Conservation (phyloP, 2,888 invertebrate genomes). For the Caenorhabditis sp. region DNA sequence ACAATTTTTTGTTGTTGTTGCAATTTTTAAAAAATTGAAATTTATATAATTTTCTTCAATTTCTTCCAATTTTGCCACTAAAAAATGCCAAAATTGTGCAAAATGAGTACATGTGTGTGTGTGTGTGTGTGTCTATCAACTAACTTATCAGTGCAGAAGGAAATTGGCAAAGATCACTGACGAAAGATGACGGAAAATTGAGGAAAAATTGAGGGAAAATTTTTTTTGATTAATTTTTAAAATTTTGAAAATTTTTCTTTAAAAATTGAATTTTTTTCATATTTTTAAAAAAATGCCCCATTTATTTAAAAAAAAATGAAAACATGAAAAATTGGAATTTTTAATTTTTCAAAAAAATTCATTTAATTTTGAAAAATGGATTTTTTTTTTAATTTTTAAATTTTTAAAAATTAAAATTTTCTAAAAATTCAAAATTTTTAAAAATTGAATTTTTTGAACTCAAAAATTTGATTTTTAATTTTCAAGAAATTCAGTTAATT, state of each 20-base stretch:
- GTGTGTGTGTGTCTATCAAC: too few relatives aligned
- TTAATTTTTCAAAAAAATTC: background rate
- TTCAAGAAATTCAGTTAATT: background rate
- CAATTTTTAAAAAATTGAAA: background rate
- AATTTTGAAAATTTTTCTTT: too few relatives aligned
- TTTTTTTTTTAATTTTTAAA: background rate
- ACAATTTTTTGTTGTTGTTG: background rate
- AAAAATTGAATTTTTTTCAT: too few relatives aligned
- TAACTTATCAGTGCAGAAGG: background rate
- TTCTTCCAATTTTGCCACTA: too few relatives aligned
- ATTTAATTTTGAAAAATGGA: too few relatives aligned
- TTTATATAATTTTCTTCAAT: too few relatives aligned
- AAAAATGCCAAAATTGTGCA: background rate
- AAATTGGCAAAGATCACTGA: background rate
- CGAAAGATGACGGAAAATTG: background rate
- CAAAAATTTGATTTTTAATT: conserved; percentile 4
- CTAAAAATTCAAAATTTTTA: background rate
- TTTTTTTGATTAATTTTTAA: too few relatives aligned
- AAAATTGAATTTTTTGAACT: too few relatives aligned
- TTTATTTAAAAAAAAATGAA: too few relatives aligned
- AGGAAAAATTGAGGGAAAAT: too few relatives aligned
- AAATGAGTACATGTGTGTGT: too few relatives aligned
- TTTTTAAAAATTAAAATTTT: conserved; percentile 7
- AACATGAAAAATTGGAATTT: background rate
- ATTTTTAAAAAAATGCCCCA: too few relatives aligned